Conservation (phyloP, 2,888 invertebrate genomes). For the Temnothorax ravouxi region DNA sequence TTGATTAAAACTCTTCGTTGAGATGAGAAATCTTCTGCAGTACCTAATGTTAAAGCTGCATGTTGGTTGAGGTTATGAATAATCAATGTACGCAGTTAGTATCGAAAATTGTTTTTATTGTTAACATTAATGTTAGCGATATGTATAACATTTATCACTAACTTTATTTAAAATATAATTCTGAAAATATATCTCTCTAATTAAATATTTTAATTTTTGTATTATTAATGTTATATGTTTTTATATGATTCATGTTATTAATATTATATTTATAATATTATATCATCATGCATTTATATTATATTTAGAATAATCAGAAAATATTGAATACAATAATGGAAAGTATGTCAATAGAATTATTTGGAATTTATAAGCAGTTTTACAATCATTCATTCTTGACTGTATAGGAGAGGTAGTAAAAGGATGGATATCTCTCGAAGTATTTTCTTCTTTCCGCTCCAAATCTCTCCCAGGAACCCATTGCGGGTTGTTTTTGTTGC, state of each 20-base stretch:
- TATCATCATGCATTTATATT: neutral
- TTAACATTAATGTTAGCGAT: neutral
- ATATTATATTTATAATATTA: neutral
- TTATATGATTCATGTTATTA: neutral
- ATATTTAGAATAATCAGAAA: neutral
- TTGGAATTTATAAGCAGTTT: neutral
- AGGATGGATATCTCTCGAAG: neutral
- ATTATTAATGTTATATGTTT: neutral
- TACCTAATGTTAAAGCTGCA: neutral
- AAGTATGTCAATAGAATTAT: conserved; percentile 7
- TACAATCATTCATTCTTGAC: conserved; percentile 12
- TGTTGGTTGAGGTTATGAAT: neutral
- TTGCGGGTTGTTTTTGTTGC: neutral
- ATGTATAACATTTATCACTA: neutral
- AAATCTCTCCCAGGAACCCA: conserved; percentile 22
- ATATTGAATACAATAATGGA: neutral
- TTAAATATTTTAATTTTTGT: conserved; percentile 3
- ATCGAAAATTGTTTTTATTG: neutral
- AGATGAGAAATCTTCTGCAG: neutral
- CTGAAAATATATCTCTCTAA: neutral
- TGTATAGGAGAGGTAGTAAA: neutral
- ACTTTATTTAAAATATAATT: neutral
- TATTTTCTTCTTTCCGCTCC: conserved; percentile 39
- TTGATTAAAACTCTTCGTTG: neutral
- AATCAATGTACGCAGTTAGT: neutral